These are phyloP conservation scores for Dendroctonus valens DNA, from an alignment of 1,140 invertebrate species.

Conservation along the genomic window DNA sequence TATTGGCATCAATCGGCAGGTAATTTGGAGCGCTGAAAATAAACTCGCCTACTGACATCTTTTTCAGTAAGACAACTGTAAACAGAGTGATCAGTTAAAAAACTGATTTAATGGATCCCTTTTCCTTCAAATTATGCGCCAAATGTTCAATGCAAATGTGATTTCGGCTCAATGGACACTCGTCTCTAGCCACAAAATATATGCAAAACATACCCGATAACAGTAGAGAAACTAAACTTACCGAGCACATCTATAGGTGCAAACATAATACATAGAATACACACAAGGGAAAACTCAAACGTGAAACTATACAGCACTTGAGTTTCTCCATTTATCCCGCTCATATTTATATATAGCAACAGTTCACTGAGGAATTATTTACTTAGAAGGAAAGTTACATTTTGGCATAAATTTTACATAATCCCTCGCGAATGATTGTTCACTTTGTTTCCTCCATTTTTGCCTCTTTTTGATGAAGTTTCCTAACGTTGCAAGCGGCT, in stretches of 20 bases:
- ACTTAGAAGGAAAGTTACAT: constrained; percentile 21
- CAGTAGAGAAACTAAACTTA: constrained; percentile 7
- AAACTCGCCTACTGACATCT: neutral
- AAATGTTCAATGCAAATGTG: too few relatives aligned
- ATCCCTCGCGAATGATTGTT: too few relatives aligned
- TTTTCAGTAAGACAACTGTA: neutral
- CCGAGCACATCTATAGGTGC: constrained; percentile 8
- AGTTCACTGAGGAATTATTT: constrained; percentile 28
- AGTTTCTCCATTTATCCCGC: constrained; percentile 19
- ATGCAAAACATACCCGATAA: neutral
- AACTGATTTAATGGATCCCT: too few relatives aligned
- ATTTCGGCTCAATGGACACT: too few relatives aligned
- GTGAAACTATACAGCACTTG: constrained; percentile 11
- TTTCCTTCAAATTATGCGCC: too few relatives aligned
- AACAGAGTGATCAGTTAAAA: too few relatives aligned
- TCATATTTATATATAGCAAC: constrained; percentile 27
- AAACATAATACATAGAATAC: constrained; percentile 20
- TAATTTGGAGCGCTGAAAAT: neutral
- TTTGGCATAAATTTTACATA: constrained; percentile 1
- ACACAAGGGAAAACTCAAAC: constrained; percentile 23
- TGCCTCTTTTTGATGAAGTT: too few relatives aligned
- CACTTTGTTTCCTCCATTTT: too few relatives aligned
- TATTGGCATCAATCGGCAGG: neutral
- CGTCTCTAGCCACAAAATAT: neutral
- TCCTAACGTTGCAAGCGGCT: too few relatives aligned